phyloP scores from a whole-genome alignment of 2,888 invertebrate species.

The Leucoptera coffeella region DNA sequence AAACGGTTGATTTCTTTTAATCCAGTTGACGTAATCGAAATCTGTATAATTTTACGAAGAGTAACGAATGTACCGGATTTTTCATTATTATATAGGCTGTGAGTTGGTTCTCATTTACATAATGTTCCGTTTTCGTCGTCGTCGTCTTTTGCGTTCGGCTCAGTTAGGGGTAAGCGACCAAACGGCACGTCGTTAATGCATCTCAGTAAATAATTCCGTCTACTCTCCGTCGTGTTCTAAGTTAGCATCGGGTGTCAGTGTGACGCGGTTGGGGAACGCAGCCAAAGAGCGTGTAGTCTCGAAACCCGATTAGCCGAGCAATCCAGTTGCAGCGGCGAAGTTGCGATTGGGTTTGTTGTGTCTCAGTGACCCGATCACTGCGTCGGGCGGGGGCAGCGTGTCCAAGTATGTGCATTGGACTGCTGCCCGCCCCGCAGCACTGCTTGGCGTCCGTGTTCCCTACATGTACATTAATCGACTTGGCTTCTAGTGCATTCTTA shows the following conservation, averaged over 20 bases:
- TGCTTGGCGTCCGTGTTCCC: conserved; percentile 16
- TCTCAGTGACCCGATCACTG: no score
- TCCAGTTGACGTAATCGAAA: no score
- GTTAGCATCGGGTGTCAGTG: conserved; percentile 17
- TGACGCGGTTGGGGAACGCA: conserved; percentile 5
- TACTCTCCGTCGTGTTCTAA: conserved; percentile 41
- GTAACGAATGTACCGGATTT: conserved; percentile 32
- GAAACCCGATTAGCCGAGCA: no score
- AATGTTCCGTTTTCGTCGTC: conserved; percentile 33
- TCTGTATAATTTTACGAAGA: no score
- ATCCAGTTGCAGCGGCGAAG: no score
- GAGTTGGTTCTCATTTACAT: conserved; percentile 45
- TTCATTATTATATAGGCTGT: conserved; percentile 34
- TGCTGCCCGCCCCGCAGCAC: conserved; percentile 11
- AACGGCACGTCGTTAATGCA: conserved; percentile 47
- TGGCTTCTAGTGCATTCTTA: conserved; percentile 34
- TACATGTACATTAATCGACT: conserved; percentile 37
- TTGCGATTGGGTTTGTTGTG: no score
- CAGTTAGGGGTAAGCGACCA: conserved; percentile 23
- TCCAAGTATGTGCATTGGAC: conserved; percentile 1
- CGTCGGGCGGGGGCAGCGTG: conserved; percentile 3
- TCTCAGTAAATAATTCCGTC: conserved; percentile 45
- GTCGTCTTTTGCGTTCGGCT: neutral
- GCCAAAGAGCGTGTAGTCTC: no score
- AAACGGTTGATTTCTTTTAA: no score